Conservation (phyloP, 64 coral and sea anemone species). For the Montipora foliosa region DNA sequence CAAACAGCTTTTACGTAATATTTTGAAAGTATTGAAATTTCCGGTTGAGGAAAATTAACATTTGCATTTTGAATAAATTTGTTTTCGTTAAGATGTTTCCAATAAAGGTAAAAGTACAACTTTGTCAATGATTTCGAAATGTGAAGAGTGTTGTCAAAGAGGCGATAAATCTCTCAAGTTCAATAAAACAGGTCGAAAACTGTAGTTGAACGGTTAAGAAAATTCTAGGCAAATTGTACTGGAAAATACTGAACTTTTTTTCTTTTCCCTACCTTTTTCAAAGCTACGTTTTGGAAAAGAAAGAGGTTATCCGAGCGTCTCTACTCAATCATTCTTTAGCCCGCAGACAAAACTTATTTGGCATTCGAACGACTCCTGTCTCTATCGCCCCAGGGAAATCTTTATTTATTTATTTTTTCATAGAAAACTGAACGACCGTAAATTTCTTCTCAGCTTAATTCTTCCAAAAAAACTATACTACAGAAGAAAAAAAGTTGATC, state of each 20-base stretch:
- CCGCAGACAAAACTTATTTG: background rate
- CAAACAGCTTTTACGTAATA: background rate
- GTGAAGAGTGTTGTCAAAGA: background rate
- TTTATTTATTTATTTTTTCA: background rate
- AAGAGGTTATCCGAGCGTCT: no score
- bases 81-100: background rate
- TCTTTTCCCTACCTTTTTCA: background rate
- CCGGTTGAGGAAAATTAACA: background rate
- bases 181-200: background rate
- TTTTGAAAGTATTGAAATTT: background rate
- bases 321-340: background rate
- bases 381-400: background rate
- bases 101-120: background rate
- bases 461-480: background rate
- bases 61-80: slow-evolving; percentile 14
- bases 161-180: background rate
- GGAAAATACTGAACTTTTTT: background rate
- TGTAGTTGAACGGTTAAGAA: background rate
- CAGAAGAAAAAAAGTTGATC: background rate
- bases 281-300: background rate
- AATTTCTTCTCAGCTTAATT: background rate
- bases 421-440: background rate
- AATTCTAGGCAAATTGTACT: background rate
- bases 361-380: background rate
- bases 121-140: background rate